A percentile compares a stretch with the other conserved stretches of the same genome.
These are phyloP conservation scores for Linnaemya tessellans DNA, from an alignment of 2,888 invertebrate species.

Conservation along the genomic window DNA sequence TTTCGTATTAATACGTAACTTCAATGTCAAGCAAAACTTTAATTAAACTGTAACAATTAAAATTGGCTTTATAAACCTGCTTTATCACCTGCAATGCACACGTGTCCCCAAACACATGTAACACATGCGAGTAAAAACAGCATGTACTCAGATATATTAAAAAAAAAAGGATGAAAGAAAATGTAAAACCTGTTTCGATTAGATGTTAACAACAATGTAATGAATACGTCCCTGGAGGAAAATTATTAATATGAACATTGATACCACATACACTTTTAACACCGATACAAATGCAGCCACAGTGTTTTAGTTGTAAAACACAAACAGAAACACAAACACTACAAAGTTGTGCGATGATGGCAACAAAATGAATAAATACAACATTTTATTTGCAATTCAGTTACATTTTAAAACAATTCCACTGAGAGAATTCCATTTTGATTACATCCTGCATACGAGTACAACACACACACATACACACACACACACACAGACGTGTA, in stretches of 20 bases:
- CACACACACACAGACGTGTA: not conserved
- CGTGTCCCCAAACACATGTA: conserved; percentile 27
- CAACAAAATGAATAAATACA: not conserved
- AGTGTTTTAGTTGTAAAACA: not conserved
- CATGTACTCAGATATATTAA: not conserved
- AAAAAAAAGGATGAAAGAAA: not conserved
- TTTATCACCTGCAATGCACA: not conserved
- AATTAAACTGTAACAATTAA: not conserved
- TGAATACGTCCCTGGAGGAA: conserved; percentile 46
- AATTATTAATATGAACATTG: conserved; percentile 60
- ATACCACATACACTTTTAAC: conserved; percentile 48
- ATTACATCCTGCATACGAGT: conserved; percentile 7
- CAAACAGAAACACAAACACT: not conserved
- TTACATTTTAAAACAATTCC: conserved; percentile 50
- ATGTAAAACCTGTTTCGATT: conserved; percentile 23
- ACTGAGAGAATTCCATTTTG: conserved; percentile 37
- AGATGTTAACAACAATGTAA: conserved; percentile 52
- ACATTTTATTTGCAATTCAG: not conserved
- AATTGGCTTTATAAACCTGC: not conserved
- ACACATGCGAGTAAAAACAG: not conserved
- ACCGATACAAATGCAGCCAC: conserved; percentile 20
- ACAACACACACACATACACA: not conserved
- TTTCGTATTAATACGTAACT: not conserved
- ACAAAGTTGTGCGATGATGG: not conserved
- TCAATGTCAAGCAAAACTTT: not conserved